These are phyloP conservation scores for Drosophila chauvacae DNA, from an alignment of 1,140 invertebrate species.

Conservation along the genomic window DNA sequence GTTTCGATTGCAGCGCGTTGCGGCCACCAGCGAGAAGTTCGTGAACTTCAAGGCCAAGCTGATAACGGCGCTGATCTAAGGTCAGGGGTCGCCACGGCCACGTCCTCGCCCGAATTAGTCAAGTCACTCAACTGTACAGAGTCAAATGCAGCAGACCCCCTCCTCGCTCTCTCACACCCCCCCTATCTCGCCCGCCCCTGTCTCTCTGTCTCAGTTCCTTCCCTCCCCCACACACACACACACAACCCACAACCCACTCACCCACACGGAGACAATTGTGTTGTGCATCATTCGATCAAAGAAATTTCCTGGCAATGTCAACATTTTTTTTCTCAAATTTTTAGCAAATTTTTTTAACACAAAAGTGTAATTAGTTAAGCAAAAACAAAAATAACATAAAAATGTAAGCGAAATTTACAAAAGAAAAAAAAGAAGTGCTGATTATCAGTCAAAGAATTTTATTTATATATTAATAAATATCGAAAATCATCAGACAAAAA, in stretches of 20 bases:
- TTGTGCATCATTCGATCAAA: constrained; percentile 35
- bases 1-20: constrained; percentile 87
- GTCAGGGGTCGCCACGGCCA: constrained; percentile 80
- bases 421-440: constrained; percentile 36
- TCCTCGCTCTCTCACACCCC: background rate
- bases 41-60: constrained; percentile 95
- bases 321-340: constrained; percentile 43
- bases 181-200: background rate
- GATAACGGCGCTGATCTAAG: constrained; percentile 93
- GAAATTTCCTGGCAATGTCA: constrained; percentile 44
- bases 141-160: constrained; percentile 59
- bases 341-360: constrained; percentile 61
- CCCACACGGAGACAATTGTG: constrained; percentile 39
- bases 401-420: constrained; percentile 56
- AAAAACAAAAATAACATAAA: constrained; percentile 41
- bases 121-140: constrained; percentile 73
- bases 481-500: constrained; percentile 12
- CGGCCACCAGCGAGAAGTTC: constrained; percentile 93
- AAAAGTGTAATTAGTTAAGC: constrained; percentile 45
- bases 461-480: constrained; percentile 60
- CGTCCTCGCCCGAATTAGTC: constrained; percentile 61
- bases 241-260: constrained; percentile 14
- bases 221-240: constrained; percentile 15
- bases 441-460: constrained; percentile 42
- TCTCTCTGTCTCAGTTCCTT: constrained; percentile 7